Evolutionary conservation across 2,797 vertebrate genomes (phyloP).

Genomic region (Cossypha dichroa): DNA sequence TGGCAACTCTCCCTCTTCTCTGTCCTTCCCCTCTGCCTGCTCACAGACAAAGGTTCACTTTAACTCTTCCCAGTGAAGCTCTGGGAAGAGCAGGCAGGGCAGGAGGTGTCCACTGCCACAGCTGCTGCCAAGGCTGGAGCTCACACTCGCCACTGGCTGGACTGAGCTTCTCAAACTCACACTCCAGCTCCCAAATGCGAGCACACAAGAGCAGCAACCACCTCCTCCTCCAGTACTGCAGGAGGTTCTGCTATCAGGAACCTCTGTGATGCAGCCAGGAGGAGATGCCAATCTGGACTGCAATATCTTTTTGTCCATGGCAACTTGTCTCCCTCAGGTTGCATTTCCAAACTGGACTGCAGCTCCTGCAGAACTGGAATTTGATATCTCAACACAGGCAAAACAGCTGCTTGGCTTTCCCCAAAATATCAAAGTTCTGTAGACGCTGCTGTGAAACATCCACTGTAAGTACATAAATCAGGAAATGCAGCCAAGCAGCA

Average conservation of each 20-base stretch:
- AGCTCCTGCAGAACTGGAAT: background rate
- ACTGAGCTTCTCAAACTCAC: background rate
- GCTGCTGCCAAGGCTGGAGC: background rate
- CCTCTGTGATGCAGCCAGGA: background rate
- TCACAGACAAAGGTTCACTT: background rate
- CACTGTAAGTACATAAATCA: background rate
- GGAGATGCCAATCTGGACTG: background rate
- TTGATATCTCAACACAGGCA: background rate
- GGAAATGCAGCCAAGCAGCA: background rate
- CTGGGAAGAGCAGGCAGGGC: background rate
- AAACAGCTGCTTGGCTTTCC: background rate
- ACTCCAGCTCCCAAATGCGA: background rate
- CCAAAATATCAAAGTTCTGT: background rate
- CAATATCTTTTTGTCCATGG: background rate
- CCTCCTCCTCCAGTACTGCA: background rate
- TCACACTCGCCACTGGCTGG: fast-evolving
- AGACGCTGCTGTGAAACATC: background rate
- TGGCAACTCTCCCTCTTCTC: background rate
- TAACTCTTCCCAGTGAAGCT: background rate
- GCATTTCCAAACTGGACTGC: background rate
- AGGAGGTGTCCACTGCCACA: background rate
- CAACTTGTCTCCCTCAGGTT: background rate
- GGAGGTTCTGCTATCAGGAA: background rate
- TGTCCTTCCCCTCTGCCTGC: background rate
- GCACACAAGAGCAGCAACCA: background rate